Conservation (phyloP, 1,140 invertebrate genomes). For the Macrosteles quadrilineatus region DNA sequence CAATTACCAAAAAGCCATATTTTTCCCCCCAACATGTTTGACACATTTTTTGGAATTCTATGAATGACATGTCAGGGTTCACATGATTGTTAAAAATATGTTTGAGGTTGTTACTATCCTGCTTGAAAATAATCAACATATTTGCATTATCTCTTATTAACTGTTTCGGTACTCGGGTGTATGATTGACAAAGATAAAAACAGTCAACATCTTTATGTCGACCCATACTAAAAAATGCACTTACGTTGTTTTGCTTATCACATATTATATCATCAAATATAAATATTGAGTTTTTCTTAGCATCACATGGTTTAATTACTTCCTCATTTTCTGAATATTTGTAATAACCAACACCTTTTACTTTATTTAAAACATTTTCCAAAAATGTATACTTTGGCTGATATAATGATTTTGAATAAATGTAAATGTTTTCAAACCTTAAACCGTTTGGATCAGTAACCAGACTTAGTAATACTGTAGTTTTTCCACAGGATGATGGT, state of each 20-base stretch:
- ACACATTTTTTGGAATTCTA: conserved; percentile 18
- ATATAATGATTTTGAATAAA: conserved; percentile 44
- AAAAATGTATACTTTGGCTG: conserved; percentile 46
- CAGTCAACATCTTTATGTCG: conserved; percentile 47
- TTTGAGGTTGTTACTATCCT: conserved; percentile 14
- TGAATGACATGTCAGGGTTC: conserved; percentile 18
- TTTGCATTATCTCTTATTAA: conserved; percentile 50
- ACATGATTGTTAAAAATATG: conserved; percentile 30
- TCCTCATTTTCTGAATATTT: conserved; percentile 40
- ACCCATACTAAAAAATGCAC: conserved; percentile 49
- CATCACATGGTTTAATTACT: conserved; percentile 42
- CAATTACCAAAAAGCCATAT: conserved; percentile 45
- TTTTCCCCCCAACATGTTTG: conserved; percentile 14
- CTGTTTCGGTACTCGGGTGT: conserved; percentile 49
- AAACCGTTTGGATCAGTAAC: conserved; percentile 46
- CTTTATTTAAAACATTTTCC: conserved; percentile 34
- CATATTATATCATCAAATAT: conserved; percentile 51
- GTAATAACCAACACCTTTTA: conserved; percentile 41
- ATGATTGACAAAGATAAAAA: conserved; percentile 50
- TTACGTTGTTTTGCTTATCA: conserved; percentile 47
- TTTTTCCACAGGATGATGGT: conserved; percentile 48
- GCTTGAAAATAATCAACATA: conserved; percentile 41
- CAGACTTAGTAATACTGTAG: conserved; percentile 45
- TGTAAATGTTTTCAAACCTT: conserved; percentile 47
- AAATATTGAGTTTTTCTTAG: conserved; percentile 45